phyloP scores from a whole-genome alignment of 2,113 vertebrate species.

The Bagarius yarrelli region DNA sequence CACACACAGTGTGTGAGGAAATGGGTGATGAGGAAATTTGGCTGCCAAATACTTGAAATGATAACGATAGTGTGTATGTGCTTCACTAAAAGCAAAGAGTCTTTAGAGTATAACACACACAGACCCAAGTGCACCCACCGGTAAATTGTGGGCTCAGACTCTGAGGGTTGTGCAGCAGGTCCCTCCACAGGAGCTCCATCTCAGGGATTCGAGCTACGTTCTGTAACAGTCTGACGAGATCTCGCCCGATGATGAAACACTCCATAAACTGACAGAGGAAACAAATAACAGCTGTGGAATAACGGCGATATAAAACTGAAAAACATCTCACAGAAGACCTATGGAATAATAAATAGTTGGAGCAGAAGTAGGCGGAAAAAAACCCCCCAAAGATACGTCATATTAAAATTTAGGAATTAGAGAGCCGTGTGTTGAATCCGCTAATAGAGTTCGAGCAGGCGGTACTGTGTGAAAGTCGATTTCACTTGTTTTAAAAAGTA shows the following conservation, averaged over 20 bases:
- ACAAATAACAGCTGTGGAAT: neutral
- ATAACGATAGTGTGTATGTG: too few species aligned
- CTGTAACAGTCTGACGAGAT: conserved; percentile 90
- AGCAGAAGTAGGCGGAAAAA: neutral
- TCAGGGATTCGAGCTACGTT: conserved; percentile 93
- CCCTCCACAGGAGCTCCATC: conserved; percentile 92
- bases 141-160: conserved; percentile 90
- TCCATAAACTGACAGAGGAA: conserved; percentile 81
- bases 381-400: neutral
- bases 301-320: neutral
- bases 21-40: too few species aligned
- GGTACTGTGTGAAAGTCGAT: too few species aligned
- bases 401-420: neutral
- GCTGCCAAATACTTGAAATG: too few species aligned
- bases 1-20: neutral
- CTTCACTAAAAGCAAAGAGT: too few species aligned
- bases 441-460: too few species aligned
- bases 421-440: too few species aligned
- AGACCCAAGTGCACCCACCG: conserved; percentile 65
- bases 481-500: too few species aligned
- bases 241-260: conserved; percentile 91
- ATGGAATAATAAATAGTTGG: neutral
- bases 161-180: conserved; percentile 91
- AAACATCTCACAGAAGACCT: neutral
- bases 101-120: neutral